Evolutionary conservation across 2,113 vertebrate species (phyloP).

Genomic region (Apteryx mantelli): DNA sequence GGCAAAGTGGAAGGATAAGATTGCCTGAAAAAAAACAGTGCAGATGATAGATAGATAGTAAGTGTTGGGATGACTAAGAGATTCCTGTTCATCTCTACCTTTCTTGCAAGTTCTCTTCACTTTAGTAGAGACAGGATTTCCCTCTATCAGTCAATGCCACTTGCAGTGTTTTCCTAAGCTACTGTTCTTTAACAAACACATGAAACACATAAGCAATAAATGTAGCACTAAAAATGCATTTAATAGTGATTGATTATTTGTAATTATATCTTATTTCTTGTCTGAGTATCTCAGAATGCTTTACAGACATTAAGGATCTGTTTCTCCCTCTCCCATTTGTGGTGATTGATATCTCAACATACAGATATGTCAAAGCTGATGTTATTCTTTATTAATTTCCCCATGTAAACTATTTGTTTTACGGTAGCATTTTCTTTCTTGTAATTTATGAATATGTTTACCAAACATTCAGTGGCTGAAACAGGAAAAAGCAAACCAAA

Average conservation of each 20-base stretch:
- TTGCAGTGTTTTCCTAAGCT: background rate
- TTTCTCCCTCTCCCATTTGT: background rate
- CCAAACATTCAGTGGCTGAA: background rate
- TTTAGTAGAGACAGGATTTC: background rate
- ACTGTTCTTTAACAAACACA: background rate
- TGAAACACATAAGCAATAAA: background rate
- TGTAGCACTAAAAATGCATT: background rate
- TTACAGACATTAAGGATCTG: background rate
- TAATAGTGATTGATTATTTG: background rate
- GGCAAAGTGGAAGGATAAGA: background rate
- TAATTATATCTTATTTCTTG: background rate
- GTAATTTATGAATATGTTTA: background rate
- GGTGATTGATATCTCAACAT: background rate
- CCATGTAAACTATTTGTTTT: background rate
- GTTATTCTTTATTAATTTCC: background rate
- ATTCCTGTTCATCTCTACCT: background rate
- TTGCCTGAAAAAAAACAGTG: background rate
- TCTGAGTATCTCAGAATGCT: background rate
- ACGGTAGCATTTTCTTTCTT: background rate
- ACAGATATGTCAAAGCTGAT: background rate
- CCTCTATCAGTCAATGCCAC: background rate
- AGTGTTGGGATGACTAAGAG: background rate
- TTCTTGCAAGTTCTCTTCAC: background rate
- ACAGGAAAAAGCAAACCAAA: background rate
- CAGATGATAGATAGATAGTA: background rate